Percentiles rank a stretch among this genome's conserved stretches.
These are phyloP conservation scores for Toxotes jaculatrix DNA, from an alignment of 2,113 vertebrate species.

Conservation along the genomic window DNA sequence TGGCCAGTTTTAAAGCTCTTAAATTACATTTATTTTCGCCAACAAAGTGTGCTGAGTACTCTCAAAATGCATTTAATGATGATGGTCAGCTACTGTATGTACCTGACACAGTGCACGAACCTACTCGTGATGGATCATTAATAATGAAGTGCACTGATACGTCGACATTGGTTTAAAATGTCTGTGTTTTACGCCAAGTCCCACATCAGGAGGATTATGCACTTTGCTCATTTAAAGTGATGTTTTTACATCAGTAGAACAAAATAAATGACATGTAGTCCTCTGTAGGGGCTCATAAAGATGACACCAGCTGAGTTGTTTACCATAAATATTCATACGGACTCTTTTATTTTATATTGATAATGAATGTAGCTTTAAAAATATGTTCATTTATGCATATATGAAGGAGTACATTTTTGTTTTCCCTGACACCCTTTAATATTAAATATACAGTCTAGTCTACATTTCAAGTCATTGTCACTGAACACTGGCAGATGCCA, in stretches of 20 bases:
- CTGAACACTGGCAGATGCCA: neutral
- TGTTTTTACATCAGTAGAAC: slow-evolving; percentile 59
- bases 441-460: neutral
- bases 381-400: slow-evolving; percentile 6
- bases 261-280: slow-evolving; percentile 29
- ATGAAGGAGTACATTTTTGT: neutral
- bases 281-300: slow-evolving; percentile 15
- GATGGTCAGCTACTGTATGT: slow-evolving; percentile 19
- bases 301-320: slow-evolving; percentile 65
- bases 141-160: slow-evolving; percentile 61
- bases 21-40: slow-evolving; percentile 26
- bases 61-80: slow-evolving; percentile 19
- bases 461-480: slow-evolving; percentile 9
- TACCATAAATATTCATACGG: slow-evolving; percentile 36
- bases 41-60: slow-evolving; percentile 23
- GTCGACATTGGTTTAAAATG: slow-evolving; percentile 39
- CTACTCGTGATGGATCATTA: slow-evolving; percentile 21
- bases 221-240: slow-evolving; percentile 60
- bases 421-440: neutral
- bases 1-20: slow-evolving; percentile 31
- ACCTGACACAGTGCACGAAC: slow-evolving; percentile 8
- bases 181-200: slow-evolving; percentile 58
- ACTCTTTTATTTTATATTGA: slow-evolving; percentile 30
- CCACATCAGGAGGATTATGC: slow-evolving; percentile 53
- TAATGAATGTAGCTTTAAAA: slow-evolving; percentile 62